Percentiles rank a stretch among this genome's conserved stretches.
Conservation (phyloP, 1,140 invertebrate species). For the Neodiprion virginianus region DNA sequence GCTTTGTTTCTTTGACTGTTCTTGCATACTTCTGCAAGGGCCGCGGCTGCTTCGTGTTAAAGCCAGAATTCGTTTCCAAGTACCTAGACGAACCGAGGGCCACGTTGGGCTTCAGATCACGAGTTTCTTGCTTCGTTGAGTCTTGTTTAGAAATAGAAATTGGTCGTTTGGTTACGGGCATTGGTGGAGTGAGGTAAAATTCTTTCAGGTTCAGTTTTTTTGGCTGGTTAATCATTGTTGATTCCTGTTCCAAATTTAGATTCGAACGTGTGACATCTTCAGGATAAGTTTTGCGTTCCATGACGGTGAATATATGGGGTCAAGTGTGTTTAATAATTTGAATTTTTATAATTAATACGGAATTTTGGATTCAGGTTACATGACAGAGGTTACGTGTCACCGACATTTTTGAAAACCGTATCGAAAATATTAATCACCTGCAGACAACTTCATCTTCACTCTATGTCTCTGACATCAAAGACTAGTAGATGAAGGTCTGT, state of each 20-base stretch:
- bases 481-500: slow-evolving; percentile 1
- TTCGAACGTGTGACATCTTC: neutral
- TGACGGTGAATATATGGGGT: slow-evolving; percentile 6
- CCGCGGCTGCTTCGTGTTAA: neutral
- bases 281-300: slow-evolving; percentile 7
- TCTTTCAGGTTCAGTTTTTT: slow-evolving; percentile 7
- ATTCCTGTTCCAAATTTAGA: slow-evolving; percentile 5
- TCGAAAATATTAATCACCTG: neutral
- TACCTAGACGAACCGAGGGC: neutral
- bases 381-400: neutral
- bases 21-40: neutral
- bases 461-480: slow-evolving; percentile 11
- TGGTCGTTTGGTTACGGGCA: neutral
- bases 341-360: neutral
- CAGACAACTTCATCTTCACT: neutral
- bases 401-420: neutral
- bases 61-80: neutral
- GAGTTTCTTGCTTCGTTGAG: neutral
- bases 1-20: neutral
- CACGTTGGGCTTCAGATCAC: neutral
- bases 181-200: neutral
- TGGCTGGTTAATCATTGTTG: neutral
- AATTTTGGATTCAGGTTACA: neutral
- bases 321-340: neutral
- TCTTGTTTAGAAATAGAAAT: slow-evolving; percentile 1